Evolutionary conservation across 2,888 invertebrate species (phyloP), one percentile per base, ranked within the genome.

Genomic region (Dichetophora obliterata): DNA sequence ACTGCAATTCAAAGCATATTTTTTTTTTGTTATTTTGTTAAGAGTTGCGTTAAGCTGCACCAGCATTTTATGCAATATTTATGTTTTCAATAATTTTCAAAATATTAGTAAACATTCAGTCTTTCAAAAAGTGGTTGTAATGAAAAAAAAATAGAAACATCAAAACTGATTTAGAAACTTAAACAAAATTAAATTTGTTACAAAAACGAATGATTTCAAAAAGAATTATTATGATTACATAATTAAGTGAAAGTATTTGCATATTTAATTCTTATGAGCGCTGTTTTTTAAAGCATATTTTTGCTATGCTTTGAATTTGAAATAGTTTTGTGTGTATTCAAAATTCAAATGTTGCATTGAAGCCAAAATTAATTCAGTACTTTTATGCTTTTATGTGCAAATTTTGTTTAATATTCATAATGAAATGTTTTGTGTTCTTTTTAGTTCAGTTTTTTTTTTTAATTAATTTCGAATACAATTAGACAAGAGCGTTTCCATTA

Each of bases 71-170:
- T 27, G 14, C 16, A 22, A 34, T 71, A 48, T 71, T 71, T 71
- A 34, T 57, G n/a, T 43, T 19, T 27, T 59, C 1, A 37, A 61
- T 27, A 61, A 50, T 68, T 68, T 68, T 66, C 37, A 66, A 31
- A 71, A 71, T 59, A 71, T 54, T 37, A 43, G 43, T 61, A 27
- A 61, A 72, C 61, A 59, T 61, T 61, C 59, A 72, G 72, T 72
- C 72, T 72, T 61, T 59, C 27, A 59, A 72, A 59, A 48, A 16
- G 43, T 61, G 48, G 43, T 61, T 72, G 19, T 3, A 59, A 22
- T 24, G 27, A 54, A 71, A 22, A 8, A 59, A n/a, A 19, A 22
- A 54, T 19, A 54, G 1, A 54, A 54, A 54, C 19, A 54, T 54
- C 14, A 22, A 54, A 54, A 54, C 19, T 54, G 24, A 63, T 22